These are phyloP conservation scores for Myotis brandtii DNA, from an alignment of 2,113 vertebrate species.

Conservation along the genomic window DNA sequence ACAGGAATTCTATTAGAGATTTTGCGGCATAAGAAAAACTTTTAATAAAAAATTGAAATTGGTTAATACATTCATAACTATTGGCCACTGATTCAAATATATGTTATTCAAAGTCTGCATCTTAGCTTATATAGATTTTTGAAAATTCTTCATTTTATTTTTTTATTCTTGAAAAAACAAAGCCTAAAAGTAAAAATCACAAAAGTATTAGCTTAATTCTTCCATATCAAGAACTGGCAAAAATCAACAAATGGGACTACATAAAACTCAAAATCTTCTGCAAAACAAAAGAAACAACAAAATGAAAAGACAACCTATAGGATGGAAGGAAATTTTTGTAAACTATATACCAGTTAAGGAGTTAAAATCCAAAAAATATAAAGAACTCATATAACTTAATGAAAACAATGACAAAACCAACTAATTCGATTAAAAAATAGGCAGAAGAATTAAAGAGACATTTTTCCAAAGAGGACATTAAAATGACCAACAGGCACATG, in stretches of 20 bases:
- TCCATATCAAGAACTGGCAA: background rate
- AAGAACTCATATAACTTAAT: background rate
- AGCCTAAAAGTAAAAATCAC: conserved; percentile 22
- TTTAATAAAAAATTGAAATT: conserved; percentile 32
- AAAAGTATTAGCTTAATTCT: background rate
- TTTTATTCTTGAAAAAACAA: conserved; percentile 8
- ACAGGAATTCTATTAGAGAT: background rate
- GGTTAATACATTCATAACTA: background rate
- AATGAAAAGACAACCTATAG: background rate
- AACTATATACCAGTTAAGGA: background rate
- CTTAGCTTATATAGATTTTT: background rate
- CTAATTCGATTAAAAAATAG: background rate
- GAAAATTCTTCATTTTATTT: background rate
- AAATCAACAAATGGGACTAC: background rate
- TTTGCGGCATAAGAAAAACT: background rate
- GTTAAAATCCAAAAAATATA: background rate
- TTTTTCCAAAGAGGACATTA: background rate
- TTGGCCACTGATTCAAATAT: background rate
- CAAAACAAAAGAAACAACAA: background rate
- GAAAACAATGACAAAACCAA: background rate
- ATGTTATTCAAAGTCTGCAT: background rate
- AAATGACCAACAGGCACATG: background rate
- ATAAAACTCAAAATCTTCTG: background rate
- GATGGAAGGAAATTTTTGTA: background rate
- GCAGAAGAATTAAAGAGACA: background rate